phyloP scores from a whole-genome alignment of 2,113 vertebrate genomes.

The Butorides virescens region DNA sequence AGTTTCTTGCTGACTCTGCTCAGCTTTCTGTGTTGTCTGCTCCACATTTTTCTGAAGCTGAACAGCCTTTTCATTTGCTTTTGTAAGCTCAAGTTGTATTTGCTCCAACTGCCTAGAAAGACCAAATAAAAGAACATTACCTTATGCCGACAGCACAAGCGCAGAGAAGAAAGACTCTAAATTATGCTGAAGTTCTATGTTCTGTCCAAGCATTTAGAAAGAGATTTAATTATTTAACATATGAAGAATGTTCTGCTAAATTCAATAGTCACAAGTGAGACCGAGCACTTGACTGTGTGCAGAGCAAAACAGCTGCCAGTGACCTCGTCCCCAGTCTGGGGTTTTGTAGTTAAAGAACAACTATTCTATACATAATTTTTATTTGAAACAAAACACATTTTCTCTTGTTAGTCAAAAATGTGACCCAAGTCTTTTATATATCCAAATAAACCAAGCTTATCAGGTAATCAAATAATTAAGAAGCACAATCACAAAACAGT shows the following conservation, averaged over 20 bases:
- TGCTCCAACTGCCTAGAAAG: constrained; percentile 85
- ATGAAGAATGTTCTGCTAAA: background rate
- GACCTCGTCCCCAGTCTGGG: background rate
- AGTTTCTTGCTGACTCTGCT: constrained; percentile 77
- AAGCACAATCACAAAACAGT: background rate
- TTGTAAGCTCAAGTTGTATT: constrained; percentile 81
- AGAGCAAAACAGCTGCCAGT: background rate
- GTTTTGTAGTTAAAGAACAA: background rate
- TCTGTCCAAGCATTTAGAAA: background rate
- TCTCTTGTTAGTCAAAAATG: background rate
- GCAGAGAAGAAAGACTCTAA: background rate
- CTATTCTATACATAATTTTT: background rate
- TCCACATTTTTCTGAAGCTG: constrained; percentile 77
- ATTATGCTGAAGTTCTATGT: background rate
- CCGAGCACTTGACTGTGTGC: background rate
- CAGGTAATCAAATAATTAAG: background rate
- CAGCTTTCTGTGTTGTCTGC: constrained; percentile 75
- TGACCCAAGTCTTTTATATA: background rate
- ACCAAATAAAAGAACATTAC: constrained; percentile 2
- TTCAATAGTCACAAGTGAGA: background rate
- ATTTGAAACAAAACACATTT: background rate
- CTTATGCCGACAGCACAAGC: constrained; percentile 18
- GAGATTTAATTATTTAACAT: background rate
- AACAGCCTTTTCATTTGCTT: constrained; percentile 80
- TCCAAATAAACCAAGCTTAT: background rate